These are phyloP conservation scores for Archivesica marissinica DNA, from an alignment of 1,140 invertebrate genomes.

Conservation along the genomic window DNA sequence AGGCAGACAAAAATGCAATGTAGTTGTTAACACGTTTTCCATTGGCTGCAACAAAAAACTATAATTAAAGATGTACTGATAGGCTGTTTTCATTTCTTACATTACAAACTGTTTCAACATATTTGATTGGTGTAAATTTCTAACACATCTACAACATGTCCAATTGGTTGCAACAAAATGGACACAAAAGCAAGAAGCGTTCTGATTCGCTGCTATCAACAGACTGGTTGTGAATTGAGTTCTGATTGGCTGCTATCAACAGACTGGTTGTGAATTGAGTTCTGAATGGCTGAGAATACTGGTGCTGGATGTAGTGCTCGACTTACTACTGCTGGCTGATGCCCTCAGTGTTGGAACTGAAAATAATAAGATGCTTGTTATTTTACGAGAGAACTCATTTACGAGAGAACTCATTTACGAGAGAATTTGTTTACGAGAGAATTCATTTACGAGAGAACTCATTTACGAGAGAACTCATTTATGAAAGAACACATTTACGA, in stretches of 20 bases:
- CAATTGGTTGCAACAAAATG: too few relatives aligned
- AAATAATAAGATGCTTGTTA: background rate
- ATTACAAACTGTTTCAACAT: too few relatives aligned
- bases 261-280: conserved; percentile 42
- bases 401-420: too few relatives aligned
- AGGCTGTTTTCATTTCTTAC: too few relatives aligned
- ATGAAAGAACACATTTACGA: too few relatives aligned
- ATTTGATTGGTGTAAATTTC: too few relatives aligned
- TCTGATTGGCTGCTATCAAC: conserved; percentile 45
- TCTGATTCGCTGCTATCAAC: too few relatives aligned
- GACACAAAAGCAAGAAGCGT: too few relatives aligned
- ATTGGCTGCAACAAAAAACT: background rate
- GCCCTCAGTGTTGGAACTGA: conserved; percentile 48
- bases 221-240: background rate
- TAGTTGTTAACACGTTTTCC: background rate
- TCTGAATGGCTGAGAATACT: conserved; percentile 40
- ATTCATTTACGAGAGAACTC: background rate
- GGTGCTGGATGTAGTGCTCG: background rate
- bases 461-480: too few relatives aligned
- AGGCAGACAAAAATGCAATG: background rate
- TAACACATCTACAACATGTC: too few relatives aligned
- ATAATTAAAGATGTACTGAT: too few relatives aligned
- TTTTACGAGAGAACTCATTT: too few relatives aligned
- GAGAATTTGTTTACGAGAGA: background rate
- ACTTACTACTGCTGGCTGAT: background rate